phyloP scores from a whole-genome alignment of 2,888 invertebrate genomes.

The Zele albiditarsus region DNA sequence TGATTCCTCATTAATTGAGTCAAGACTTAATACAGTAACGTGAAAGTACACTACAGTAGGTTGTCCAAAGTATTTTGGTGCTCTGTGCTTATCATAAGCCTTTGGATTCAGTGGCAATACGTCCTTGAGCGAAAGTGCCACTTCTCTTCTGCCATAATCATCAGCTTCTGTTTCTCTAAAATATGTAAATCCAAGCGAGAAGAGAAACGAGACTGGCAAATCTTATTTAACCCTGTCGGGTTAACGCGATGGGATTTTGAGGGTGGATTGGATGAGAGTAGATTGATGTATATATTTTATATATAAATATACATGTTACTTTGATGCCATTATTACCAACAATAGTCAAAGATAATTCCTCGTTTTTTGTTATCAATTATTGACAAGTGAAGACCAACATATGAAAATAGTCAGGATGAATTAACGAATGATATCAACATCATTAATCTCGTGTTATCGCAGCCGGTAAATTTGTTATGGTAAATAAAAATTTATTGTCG shows the following conservation, averaged over 20 bases:
- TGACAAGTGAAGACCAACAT: background rate
- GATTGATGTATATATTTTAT: background rate
- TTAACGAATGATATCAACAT: background rate
- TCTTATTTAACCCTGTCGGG: conserved; percentile 10
- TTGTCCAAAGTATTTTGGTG: conserved; percentile 88
- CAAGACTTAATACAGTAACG: conserved; percentile 90
- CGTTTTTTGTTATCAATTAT: background rate
- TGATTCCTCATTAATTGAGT: conserved; percentile 96
- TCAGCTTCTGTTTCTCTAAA: conserved; percentile 69
- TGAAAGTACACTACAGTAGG: conserved; percentile 93
- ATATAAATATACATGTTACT: background rate
- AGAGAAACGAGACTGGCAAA: conserved; percentile 56
- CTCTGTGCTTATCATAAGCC: conserved; percentile 91
- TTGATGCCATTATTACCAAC: background rate
- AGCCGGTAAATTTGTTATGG: background rate
- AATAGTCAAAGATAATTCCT: background rate
- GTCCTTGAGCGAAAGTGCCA: conserved; percentile 85
- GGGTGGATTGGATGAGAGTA: conserved; percentile 40
- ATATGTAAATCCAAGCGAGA: conserved; percentile 55
- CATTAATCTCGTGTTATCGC: background rate
- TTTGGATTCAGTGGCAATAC: conserved; percentile 89
- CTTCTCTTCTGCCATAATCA: conserved; percentile 74
- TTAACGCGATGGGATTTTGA: conserved; percentile 45
- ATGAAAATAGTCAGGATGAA: background rate
- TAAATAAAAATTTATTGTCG: background rate